Conservation (phyloP, 2,113 vertebrate species). For the Felis chaus region DNA sequence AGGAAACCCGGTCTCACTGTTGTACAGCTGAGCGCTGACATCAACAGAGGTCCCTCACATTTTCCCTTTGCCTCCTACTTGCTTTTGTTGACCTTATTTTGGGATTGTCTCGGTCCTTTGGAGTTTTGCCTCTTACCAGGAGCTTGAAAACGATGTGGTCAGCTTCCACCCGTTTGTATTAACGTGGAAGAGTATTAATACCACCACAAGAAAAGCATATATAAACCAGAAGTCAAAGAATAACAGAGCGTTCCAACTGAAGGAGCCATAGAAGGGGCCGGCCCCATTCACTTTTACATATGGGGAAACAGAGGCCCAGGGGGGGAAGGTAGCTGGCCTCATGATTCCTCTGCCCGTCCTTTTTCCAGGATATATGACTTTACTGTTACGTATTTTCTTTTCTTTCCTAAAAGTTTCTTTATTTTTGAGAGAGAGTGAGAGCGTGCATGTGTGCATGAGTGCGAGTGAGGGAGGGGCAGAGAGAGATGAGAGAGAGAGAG, state of each 20-base stretch:
- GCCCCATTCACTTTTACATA: neutral
- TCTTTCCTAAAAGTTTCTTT: neutral
- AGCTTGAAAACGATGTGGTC: constrained; percentile 45
- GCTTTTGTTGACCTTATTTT: constrained; percentile 20
- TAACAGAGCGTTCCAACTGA: neutral
- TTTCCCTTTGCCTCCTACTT: neutral
- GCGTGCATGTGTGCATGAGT: too few species aligned
- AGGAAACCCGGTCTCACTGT: neutral
- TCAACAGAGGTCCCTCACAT: neutral
- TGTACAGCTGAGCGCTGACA: neutral
- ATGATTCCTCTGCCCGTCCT: neutral
- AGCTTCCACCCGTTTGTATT: constrained; percentile 33
- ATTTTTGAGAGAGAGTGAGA: too few species aligned
- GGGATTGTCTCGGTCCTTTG: neutral
- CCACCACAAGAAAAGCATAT: neutral
- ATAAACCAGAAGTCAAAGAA: constrained; percentile 37
- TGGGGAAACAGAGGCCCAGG: neutral
- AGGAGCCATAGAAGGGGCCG: neutral
- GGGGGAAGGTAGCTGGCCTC: neutral
- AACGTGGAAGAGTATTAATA: neutral
- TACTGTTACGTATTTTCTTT: neutral
- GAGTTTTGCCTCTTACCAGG: neutral
- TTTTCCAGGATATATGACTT: neutral
- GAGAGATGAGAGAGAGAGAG: too few species aligned
- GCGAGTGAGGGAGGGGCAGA: too few species aligned